A percentile compares a stretch with the other conserved stretches of the same genome.
These are phyloP conservation scores for Ctenomys sociabilis DNA, from an alignment of 2,113 vertebrate genomes.

Conservation along the genomic window DNA sequence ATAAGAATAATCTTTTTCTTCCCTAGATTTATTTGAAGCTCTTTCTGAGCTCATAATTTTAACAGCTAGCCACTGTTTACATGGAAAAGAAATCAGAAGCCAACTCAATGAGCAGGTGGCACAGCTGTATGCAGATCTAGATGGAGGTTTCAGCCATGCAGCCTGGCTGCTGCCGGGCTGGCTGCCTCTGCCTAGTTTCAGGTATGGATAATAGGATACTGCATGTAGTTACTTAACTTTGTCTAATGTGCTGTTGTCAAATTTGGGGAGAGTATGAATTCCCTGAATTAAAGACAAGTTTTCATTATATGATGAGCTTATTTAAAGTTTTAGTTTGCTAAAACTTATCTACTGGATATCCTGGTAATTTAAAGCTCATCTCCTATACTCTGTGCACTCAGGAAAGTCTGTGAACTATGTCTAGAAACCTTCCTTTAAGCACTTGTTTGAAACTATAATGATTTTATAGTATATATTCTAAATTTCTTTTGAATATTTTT, in stretches of 20 bases:
- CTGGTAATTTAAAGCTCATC: conserved; percentile 43
- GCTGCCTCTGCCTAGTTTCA: conserved; percentile 98
- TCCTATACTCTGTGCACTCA: background rate
- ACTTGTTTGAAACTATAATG: background rate
- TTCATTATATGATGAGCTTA: conserved; percentile 46
- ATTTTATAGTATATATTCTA: background rate
- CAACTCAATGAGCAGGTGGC: conserved; percentile 93
- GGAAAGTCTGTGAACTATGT: background rate
- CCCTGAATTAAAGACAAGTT: background rate
- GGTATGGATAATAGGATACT: conserved; percentile 83
- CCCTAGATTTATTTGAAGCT: conserved; percentile 95
- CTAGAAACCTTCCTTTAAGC: background rate
- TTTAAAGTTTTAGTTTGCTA: conserved; percentile 52
- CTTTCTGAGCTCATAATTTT: conserved; percentile 98
- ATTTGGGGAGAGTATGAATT: background rate
- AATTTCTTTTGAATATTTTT: background rate
- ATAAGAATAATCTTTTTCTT: conserved; percentile 26
- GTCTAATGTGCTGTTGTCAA: background rate
- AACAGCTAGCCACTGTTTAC: conserved; percentile 97
- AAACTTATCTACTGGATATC: background rate
- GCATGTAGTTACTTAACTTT: background rate
- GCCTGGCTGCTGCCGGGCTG: conserved; percentile 97
- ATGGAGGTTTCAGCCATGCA: conserved; percentile 95
- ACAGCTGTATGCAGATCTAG: conserved; percentile 95
- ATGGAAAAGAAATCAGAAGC: conserved; percentile 95